A percentile compares a stretch with the other conserved stretches of the same genome.
Conservation (phyloP, 2,888 invertebrate genomes). For the Trachelus troglodyta region DNA sequence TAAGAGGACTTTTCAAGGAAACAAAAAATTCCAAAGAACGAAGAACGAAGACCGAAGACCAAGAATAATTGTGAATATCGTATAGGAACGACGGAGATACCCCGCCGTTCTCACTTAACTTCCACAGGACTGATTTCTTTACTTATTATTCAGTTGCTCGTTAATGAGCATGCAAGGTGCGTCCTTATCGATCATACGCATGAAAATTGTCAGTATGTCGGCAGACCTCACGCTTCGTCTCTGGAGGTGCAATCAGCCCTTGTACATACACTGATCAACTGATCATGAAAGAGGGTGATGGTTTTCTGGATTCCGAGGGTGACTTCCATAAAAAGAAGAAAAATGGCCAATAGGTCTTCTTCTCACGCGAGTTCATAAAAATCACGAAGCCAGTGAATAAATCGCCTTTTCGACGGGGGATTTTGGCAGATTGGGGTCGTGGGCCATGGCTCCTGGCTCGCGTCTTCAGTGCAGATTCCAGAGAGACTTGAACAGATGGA, state of each 20-base stretch:
- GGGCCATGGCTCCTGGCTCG: constrained; percentile 48
- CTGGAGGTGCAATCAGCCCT: neutral
- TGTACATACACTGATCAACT: neutral
- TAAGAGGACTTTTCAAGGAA: neutral
- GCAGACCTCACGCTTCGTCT: no score
- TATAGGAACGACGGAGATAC: no score
- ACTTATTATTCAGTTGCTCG: neutral
- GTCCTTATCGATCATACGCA: no score
- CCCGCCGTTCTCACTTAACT: no score
- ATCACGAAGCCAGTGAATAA: constrained; percentile 41
- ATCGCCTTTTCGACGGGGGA: constrained; percentile 19
- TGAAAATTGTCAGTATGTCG: no score
- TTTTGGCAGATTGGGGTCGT: constrained; percentile 41
- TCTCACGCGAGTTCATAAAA: constrained; percentile 49
- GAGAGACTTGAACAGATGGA: constrained; percentile 25
- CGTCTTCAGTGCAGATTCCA: constrained; percentile 43
- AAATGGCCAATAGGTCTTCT: constrained; percentile 43
- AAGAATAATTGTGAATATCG: no score
- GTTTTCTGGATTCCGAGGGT: neutral
- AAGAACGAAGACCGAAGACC: neutral
- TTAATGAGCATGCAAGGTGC: neutral
- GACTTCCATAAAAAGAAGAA: constrained; percentile 21
- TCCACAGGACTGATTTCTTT: no score
- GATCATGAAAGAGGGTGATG: neutral
- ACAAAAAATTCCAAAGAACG: neutral